Conservation (phyloP, 2,797 vertebrate genomes). For the Coracias cyanogaster region DNA sequence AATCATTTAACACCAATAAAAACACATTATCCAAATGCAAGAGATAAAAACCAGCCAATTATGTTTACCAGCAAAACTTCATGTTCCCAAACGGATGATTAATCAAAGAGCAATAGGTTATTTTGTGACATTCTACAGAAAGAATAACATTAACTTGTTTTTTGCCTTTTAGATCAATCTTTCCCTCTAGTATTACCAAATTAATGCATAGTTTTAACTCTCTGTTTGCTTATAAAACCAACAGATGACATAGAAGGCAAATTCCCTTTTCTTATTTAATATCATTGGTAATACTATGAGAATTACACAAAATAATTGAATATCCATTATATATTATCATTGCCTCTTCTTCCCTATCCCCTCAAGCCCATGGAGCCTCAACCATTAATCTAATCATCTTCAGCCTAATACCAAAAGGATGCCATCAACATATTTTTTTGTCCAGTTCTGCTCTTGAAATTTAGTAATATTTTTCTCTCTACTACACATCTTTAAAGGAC, state of each 20-base stretch:
- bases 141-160: background rate
- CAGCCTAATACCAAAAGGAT: background rate
- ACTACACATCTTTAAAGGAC: background rate
- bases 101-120: background rate
- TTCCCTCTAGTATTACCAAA: background rate
- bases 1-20: constrained; percentile 27
- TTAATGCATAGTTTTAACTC: background rate
- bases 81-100: constrained; percentile 2
- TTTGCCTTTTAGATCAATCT: background rate
- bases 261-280: background rate
- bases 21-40: background rate
- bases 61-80: constrained; percentile 9
- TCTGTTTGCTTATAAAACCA: background rate
- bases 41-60: background rate
- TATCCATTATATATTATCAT: background rate
- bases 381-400: background rate
- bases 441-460: background rate
- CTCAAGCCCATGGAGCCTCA: background rate
- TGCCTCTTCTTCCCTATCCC: background rate
- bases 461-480: background rate
- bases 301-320: background rate
- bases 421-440: background rate
- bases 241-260: background rate
- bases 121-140: background rate
- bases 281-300: background rate